A percentile compares a stretch with the other conserved stretches of the same genome.
Evolutionary conservation across 2,113 vertebrate genomes (phyloP).

Genomic region (Poecilia latipinna): DNA sequence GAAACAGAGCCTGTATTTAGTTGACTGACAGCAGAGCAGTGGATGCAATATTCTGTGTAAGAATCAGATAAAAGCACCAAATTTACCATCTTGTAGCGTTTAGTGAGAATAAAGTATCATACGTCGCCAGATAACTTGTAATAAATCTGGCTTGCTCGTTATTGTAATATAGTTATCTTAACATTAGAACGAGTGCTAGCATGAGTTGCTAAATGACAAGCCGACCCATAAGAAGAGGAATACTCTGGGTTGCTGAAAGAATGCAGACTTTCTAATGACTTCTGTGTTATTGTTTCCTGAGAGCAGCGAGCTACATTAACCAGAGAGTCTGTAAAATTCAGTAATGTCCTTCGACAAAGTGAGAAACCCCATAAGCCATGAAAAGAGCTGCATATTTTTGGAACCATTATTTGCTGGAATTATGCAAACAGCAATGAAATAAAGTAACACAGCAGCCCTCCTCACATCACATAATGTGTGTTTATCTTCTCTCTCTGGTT

Average conservation of each 20-base stretch:
- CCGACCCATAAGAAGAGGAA: not conserved
- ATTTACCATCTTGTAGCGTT: conserved; percentile 29
- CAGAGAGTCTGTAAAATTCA: not conserved
- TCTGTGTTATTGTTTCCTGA: conserved; percentile 6
- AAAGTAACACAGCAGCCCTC: conserved; percentile 19
- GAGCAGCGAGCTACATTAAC: not conserved
- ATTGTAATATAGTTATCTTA: conserved; percentile 2
- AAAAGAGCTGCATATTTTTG: not conserved
- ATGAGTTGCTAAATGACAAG: conserved; percentile 20
- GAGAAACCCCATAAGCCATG: not conserved
- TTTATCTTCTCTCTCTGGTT: conserved; percentile 2
- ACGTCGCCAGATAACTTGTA: conserved; percentile 45
- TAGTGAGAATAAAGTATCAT: conserved; percentile 33
- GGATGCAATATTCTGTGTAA: conserved; percentile 1
- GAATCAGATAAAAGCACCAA: conserved; percentile 10
- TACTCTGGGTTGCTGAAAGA: not conserved
- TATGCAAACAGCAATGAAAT: conserved; percentile 16
- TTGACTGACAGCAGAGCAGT: conserved; percentile 43
- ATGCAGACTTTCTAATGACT: not conserved
- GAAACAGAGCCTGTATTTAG: not conserved
- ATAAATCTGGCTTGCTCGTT: conserved; percentile 16
- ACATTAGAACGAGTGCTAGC: not conserved
- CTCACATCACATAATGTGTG: not conserved
- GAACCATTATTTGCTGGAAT: not conserved
- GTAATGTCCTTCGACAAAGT: not conserved